Evolutionary conservation across 2,888 invertebrate genomes (phyloP).

Genomic region (Drosophila pullipes): DNA sequence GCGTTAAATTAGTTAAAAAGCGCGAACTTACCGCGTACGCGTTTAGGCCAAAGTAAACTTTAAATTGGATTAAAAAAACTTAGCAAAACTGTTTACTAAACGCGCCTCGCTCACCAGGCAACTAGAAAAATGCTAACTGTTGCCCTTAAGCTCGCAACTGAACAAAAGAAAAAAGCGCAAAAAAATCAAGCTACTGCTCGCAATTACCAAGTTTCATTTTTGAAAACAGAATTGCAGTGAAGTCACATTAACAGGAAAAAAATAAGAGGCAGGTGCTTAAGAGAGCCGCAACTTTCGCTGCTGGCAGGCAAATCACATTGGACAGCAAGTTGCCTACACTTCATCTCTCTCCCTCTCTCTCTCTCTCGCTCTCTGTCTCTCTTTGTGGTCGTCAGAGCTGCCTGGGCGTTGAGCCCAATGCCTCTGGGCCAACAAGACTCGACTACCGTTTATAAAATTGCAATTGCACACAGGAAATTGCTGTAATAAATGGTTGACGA

Average conservation of each 20-base stretch:
- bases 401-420: slow-evolving; percentile 24
- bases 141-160: background rate
- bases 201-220: slow-evolving; percentile 27
- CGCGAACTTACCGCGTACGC: slow-evolving; percentile 69
- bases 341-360: background rate
- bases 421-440: slow-evolving; percentile 56
- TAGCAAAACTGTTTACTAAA: slow-evolving; percentile 12
- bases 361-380: slow-evolving; percentile 1
- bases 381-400: background rate
- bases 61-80: slow-evolving; percentile 4
- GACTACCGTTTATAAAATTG: slow-evolving; percentile 76
- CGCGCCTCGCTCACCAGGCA: slow-evolving; percentile 1
- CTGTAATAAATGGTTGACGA: slow-evolving; percentile 71
- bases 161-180: background rate
- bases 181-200: background rate
- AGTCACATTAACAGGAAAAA: slow-evolving; percentile 18
- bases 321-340: background rate
- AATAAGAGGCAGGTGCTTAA: slow-evolving; percentile 30
- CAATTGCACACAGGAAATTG: slow-evolving; percentile 80
- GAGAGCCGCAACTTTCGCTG: slow-evolving; percentile 47
- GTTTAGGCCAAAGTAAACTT: slow-evolving; percentile 31
- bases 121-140: slow-evolving; percentile 21
- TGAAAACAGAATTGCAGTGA: slow-evolving; percentile 13
- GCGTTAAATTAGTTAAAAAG: slow-evolving; percentile 75
- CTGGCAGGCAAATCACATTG: slow-evolving; percentile 48